Conservation (phyloP, 2,888 invertebrate species). For the Exephanes ischioxanthus region DNA sequence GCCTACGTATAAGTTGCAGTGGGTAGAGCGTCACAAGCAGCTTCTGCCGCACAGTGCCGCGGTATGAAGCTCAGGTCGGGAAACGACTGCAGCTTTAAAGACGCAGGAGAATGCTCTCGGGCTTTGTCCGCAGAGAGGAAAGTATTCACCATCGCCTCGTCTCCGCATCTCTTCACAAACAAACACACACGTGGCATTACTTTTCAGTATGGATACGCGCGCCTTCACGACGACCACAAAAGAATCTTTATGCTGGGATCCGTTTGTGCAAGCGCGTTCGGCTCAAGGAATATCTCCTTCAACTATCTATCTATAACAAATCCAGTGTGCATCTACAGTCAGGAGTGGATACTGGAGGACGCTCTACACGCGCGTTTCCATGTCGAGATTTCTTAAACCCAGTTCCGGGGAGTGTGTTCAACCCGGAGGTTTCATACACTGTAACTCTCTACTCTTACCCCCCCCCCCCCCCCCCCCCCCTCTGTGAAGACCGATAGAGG, state of each 20-base stretch:
- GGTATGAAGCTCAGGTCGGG: constrained; percentile 1
- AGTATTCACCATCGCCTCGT: constrained; percentile 15
- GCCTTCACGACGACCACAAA: constrained; percentile 16
- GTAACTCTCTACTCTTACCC: not conserved
- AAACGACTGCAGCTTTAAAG: constrained; percentile 28
- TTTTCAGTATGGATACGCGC: constrained; percentile 31
- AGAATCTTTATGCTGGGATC: constrained; percentile 35
- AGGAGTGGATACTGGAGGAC: not conserved
- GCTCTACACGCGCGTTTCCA: not conserved
- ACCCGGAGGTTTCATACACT: constrained; percentile 2
- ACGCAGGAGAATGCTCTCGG: constrained; percentile 16
- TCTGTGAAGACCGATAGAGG: not conserved
- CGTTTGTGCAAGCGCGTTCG: constrained; percentile 25
- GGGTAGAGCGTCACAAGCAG: not conserved
- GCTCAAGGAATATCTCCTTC: constrained; percentile 14
- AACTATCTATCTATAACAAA: constrained; percentile 13
- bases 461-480: too few relatives aligned
- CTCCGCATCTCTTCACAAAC: not conserved
- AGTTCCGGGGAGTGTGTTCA: constrained; percentile 14
- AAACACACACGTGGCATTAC: not conserved
- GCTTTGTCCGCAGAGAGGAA: constrained; percentile 25
- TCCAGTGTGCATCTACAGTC: not conserved
- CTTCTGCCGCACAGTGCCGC: constrained; percentile 17
- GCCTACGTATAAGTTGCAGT: not conserved
- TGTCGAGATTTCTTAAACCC: constrained; percentile 51